Conservation (phyloP, 2,888 invertebrate genomes). For the Odontocolon sp. region DNA sequence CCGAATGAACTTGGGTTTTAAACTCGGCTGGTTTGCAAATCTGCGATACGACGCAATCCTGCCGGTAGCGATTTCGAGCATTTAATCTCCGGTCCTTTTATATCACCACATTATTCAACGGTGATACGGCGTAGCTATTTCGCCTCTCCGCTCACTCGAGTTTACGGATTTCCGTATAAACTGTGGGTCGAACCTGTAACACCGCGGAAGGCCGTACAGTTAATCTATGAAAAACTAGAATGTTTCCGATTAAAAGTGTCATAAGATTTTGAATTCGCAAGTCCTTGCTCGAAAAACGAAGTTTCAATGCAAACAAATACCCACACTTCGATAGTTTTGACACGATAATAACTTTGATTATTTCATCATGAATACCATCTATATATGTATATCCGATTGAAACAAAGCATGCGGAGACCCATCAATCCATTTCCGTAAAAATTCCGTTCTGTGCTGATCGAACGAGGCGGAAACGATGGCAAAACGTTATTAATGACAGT, state of each 20-base stretch:
- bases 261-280: no score
- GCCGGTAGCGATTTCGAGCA: constrained; percentile 54
- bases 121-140: constrained; percentile 49
- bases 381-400: no score
- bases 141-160: neutral
- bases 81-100: constrained; percentile 64
- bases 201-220: neutral
- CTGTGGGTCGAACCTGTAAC: constrained; percentile 35
- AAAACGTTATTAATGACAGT: constrained; percentile 52
- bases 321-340: no score
- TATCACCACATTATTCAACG: constrained; percentile 60
- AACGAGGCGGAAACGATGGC: constrained; percentile 31
- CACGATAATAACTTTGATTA: no score
- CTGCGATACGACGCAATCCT: constrained; percentile 62
- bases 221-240: constrained; percentile 13
- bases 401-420: neutral
- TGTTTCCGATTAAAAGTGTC: no score
- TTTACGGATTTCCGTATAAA: constrained; percentile 27
- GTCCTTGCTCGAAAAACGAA: no score
- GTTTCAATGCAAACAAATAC: no score
- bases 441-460: constrained; percentile 29
- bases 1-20: constrained; percentile 36
- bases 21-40: constrained; percentile 57
- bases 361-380: no score
- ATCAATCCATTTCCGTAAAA: constrained; percentile 34